Percentiles rank a stretch among this genome's conserved stretches.
Evolutionary conservation across 1,140 invertebrate species (phyloP).

Genomic region (Drosophila lacertosa): DNA sequence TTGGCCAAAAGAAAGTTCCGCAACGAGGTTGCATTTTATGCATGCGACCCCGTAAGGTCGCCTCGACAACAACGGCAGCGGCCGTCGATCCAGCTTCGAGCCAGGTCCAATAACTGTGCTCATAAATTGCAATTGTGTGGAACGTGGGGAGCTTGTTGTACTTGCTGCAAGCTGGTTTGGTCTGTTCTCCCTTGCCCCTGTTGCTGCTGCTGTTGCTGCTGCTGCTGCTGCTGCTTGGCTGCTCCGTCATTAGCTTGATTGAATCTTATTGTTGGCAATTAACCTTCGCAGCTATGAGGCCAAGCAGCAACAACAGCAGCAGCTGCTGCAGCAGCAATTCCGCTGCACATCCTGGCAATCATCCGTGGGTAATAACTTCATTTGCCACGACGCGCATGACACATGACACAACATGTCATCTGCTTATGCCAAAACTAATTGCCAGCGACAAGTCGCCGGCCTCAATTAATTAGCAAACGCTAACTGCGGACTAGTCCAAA

Average conservation of each 20-base stretch:
- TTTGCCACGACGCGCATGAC: constrained; percentile 54
- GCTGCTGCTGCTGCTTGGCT: constrained; percentile 40
- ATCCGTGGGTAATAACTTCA: constrained; percentile 65
- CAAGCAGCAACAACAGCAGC: constrained; percentile 48
- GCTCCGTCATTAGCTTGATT: constrained; percentile 79
- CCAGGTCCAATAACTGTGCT: constrained; percentile 32
- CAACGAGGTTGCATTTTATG: constrained; percentile 62
- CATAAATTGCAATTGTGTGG: constrained; percentile 74
- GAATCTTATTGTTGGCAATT: constrained; percentile 82
- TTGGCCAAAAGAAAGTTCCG: constrained; percentile 58
- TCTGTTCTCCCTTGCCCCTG: not conserved
- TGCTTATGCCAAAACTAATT: constrained; percentile 65
- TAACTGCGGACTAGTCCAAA: constrained; percentile 50
- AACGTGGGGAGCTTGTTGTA: constrained; percentile 29
- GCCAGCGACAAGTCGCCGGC: constrained; percentile 59
- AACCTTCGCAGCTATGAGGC: constrained; percentile 69
- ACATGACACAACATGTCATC: constrained; percentile 77
- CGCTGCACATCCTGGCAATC: constrained; percentile 21
- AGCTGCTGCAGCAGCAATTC: constrained; percentile 10
- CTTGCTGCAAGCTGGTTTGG: constrained; percentile 27
- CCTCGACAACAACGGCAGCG: constrained; percentile 17
- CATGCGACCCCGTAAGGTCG: constrained; percentile 72
- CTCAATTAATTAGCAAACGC: constrained; percentile 75
- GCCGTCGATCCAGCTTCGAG: constrained; percentile 33
- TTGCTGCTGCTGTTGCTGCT: constrained; percentile 14